phyloP scores from a whole-genome alignment of 1,140 invertebrate species.

The Philotrypesis tridentata region DNA sequence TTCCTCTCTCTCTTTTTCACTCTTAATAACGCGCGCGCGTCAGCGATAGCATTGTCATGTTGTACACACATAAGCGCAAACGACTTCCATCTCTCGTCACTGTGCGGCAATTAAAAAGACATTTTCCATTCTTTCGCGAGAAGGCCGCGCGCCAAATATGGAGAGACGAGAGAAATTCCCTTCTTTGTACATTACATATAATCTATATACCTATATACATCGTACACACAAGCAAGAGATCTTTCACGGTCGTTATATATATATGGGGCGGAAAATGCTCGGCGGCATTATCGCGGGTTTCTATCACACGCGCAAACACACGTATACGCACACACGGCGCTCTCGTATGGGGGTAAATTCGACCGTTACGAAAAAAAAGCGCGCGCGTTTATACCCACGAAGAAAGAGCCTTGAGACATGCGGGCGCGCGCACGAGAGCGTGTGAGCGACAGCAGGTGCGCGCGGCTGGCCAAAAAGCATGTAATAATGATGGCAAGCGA shows the following conservation, averaged over 20 bases:
- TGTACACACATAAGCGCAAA: background rate
- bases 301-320: too few species aligned
- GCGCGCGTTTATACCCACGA: too few species aligned
- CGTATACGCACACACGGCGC: too few species aligned
- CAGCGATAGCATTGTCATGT: too few species aligned
- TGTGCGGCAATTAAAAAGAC: background rate
- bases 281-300: conserved; percentile 52
- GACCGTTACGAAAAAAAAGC: conserved; percentile 68
- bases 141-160: too few species aligned
- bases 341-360: conserved; percentile 64
- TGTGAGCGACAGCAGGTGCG: conserved; percentile 36
- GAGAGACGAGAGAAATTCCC: too few species aligned
- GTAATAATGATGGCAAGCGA: conserved; percentile 62
- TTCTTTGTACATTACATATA: too few species aligned
- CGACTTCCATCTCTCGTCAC: background rate
- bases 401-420: conserved; percentile 55
- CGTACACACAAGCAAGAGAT: background rate
- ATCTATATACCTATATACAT: background rate
- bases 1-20: too few species aligned
- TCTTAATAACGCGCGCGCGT: too few species aligned
- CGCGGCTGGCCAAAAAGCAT: conserved; percentile 55
- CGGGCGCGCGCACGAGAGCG: conserved; percentile 51
- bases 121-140: background rate
- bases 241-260: conserved; percentile 15
- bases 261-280: background rate